phyloP scores from a whole-genome alignment of 2,113 vertebrate species.

The Genyomyrus donnyi region DNA sequence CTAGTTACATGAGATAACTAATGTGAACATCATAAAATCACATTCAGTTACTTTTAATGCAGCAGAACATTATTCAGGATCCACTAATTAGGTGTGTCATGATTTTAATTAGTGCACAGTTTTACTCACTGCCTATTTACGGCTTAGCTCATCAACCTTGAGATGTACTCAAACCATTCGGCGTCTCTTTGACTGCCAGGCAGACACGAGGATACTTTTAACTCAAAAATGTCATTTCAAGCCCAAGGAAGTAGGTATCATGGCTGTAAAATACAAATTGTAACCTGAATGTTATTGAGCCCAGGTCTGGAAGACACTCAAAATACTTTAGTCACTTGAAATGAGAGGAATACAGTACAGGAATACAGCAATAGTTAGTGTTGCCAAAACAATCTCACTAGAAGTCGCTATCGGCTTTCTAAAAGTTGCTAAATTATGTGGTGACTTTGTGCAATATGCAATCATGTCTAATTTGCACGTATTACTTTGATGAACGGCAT shows the following conservation, averaged over 20 bases:
- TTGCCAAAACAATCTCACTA: background rate
- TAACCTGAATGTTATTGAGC: background rate
- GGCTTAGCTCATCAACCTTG: background rate
- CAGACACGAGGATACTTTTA: background rate
- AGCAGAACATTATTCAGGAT: conserved; percentile 11
- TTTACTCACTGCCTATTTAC: background rate
- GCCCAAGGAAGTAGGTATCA: background rate
- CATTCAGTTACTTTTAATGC: conserved; percentile 9
- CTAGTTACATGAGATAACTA: background rate
- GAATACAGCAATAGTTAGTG: background rate
- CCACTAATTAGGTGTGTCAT: conserved; percentile 9
- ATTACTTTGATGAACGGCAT: background rate
- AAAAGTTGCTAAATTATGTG: background rate
- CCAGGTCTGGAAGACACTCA: background rate
- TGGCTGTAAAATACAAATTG: background rate
- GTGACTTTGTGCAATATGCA: background rate
- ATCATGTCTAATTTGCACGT: background rate
- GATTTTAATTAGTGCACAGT: conserved; percentile 6
- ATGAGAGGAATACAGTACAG: background rate
- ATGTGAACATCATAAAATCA: background rate
- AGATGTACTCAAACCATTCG: background rate
- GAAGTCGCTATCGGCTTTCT: background rate
- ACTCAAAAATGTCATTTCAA: background rate
- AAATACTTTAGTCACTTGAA: background rate
- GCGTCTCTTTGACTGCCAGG: background rate